Percentiles rank a stretch among this genome's conserved stretches.
These are phyloP conservation scores for Scarus forsteni DNA, from an alignment of 2,797 vertebrate genomes.

Conservation along the genomic window DNA sequence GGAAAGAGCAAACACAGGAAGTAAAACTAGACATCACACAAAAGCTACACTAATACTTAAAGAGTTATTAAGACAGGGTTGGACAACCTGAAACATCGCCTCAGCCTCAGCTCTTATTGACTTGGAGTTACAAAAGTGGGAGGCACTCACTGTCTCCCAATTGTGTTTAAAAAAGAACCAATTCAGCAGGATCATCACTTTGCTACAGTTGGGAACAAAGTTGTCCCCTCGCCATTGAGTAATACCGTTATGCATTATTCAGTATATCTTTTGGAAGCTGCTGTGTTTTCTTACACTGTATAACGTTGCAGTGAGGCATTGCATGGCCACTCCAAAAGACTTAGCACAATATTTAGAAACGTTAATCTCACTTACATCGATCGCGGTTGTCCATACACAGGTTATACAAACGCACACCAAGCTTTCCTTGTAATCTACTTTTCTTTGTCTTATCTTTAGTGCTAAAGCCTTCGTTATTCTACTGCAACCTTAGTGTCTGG, in stretches of 20 bases:
- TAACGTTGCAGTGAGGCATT: slow-evolving; percentile 41
- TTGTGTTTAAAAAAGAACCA: slow-evolving; percentile 47
- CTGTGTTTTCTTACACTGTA: slow-evolving; percentile 29
- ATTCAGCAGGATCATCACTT: slow-evolving; percentile 49
- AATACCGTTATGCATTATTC: slow-evolving; percentile 52
- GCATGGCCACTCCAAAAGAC: slow-evolving; percentile 20
- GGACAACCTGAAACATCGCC: too few relatives aligned
- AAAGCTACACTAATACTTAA: too few relatives aligned
- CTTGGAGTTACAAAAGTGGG: slow-evolving; percentile 1
- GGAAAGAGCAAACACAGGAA: too few relatives aligned
- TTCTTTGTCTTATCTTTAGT: slow-evolving; percentile 29
- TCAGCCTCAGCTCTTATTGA: too few relatives aligned
- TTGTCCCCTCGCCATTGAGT: slow-evolving; percentile 9
- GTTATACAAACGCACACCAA: slow-evolving; percentile 47
- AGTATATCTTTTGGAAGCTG: slow-evolving; percentile 42
- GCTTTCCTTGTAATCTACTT: slow-evolving; percentile 38
- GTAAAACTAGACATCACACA: too few relatives aligned
- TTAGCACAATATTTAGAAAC: slow-evolving; percentile 30
- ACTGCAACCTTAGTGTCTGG: slow-evolving; percentile 52
- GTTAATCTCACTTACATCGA: slow-evolving; percentile 45
- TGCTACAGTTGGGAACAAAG: slow-evolving; percentile 34
- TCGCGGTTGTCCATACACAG: slow-evolving; percentile 41
- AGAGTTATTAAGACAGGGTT: too few relatives aligned
- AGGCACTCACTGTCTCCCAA: neutral
- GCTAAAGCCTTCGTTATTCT: slow-evolving; percentile 39